phyloP scores from a whole-genome alignment of 2,888 invertebrate species.

The Drosophila multiciliata region DNA sequence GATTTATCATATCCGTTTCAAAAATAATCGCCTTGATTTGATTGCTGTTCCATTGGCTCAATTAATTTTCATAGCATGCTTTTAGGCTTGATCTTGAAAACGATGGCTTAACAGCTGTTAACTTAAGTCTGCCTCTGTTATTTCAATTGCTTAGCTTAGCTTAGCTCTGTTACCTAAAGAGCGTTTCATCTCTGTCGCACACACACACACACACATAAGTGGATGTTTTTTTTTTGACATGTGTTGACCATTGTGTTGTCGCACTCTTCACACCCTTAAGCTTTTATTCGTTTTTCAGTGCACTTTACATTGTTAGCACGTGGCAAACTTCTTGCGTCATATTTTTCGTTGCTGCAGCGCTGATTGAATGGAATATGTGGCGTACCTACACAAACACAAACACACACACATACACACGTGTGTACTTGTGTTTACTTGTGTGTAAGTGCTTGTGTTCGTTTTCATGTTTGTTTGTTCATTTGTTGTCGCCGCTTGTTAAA shows the following conservation, averaged over 20 bases:
- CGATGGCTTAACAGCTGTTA: constrained; percentile 23
- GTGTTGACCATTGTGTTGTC: constrained; percentile 6
- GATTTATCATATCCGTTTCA: not conserved
- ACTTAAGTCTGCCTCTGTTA: too few species aligned
- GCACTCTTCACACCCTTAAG: constrained; percentile 4
- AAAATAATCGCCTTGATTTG: not conserved
- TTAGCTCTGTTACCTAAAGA: constrained; percentile 1
- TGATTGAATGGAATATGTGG: constrained; percentile 62
- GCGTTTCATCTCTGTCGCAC: not conserved
- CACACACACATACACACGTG: constrained; percentile 10
- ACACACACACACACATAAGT: not conserved
- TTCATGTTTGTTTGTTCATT: constrained; percentile 52
- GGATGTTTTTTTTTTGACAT: not conserved
- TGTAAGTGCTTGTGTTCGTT: constrained; percentile 14
- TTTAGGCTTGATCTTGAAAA: constrained; percentile 29
- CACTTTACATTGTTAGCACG: constrained; percentile 62
- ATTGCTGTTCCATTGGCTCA: not conserved
- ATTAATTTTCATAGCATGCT: constrained; percentile 23
- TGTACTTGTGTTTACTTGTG: not conserved
- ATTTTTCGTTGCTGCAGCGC: constrained; percentile 34
- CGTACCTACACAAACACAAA: not conserved
- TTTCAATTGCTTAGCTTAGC: constrained; percentile 1
- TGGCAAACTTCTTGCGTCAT: constrained; percentile 50
- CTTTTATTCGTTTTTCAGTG: constrained; percentile 1
- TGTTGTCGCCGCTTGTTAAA: constrained; percentile 55